phyloP scores from a whole-genome alignment of 2,113 vertebrate genomes.

The Malaclemys terrapin region DNA sequence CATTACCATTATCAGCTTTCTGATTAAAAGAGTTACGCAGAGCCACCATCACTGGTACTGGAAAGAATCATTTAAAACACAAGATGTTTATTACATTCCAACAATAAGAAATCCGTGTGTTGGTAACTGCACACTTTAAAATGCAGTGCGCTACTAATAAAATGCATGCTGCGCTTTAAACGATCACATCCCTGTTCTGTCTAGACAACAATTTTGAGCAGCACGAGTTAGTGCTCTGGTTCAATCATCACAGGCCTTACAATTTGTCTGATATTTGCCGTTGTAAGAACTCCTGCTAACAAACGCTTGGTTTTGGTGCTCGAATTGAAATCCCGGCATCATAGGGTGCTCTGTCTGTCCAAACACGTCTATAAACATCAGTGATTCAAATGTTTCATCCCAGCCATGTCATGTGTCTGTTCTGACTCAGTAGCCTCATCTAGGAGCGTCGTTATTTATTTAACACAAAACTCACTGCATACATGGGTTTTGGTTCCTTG shows the following conservation, averaged over 20 bases:
- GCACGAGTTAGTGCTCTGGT: neutral
- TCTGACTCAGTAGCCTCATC: neutral
- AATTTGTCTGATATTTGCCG: neutral
- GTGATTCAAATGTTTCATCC: neutral
- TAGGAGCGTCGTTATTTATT: neutral
- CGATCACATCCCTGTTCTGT: slow-evolving; percentile 56
- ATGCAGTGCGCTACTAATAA: slow-evolving; percentile 60
- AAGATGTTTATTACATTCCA: slow-evolving; percentile 60
- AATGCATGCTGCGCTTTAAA: slow-evolving; percentile 41
- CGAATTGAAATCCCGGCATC: neutral
- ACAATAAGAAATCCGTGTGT: slow-evolving; percentile 41
- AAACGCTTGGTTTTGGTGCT: neutral
- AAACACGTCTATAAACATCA: neutral
- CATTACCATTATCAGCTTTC: slow-evolving; percentile 36
- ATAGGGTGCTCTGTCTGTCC: neutral
- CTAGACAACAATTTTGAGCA: slow-evolving; percentile 15
- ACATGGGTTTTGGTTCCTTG: neutral
- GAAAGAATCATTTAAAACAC: slow-evolving; percentile 16
- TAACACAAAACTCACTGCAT: neutral
- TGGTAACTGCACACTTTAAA: slow-evolving; percentile 55
- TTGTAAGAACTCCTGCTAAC: neutral
- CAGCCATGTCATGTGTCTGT: neutral
- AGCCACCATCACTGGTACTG: neutral
- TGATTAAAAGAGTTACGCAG: slow-evolving; percentile 10
- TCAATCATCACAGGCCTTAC: neutral